Evolutionary conservation across 2,113 vertebrate genomes (phyloP), one percentile per base, ranked within the genome.

Genomic region (Daubentonia madagascariensis): DNA sequence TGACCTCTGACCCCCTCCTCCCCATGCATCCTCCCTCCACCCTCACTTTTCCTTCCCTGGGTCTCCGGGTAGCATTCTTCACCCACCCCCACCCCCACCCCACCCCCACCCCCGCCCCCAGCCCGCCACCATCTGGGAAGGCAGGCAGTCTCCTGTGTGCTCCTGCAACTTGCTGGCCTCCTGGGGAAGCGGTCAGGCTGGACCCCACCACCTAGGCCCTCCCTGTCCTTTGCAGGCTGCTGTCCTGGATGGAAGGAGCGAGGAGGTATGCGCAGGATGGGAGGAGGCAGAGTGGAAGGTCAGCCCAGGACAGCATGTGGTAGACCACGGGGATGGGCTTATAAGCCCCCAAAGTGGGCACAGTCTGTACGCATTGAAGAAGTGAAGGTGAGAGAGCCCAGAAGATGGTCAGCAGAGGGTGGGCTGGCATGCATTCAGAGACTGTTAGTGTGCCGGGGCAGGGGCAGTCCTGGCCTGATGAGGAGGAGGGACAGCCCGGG

Each of bases 251-350:
- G 43, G 43, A 70, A 75, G 45, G 43, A 14, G 3, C 23, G 12
- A 65, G 32, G 25, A 76, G 43, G 3, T 2, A 1, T 28, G 9
- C 1, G 0, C 2, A 10, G 50, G 63, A 35, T n/a, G 9, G 52
- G 63, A 91, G 50, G 48, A 13, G 37, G 2, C 37, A 28, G 61
- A 54, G 23, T 8, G 2, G 52, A 80, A 81, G 35, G 5, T 6
- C 14, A 35, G 80, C 35, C 37, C 4, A 6, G 43, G 25, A 48
- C 9, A 88, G 40, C 59, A 16, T 8, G 11, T 5, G 28, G 35
- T 11, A 20, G 37, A 83, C n/a, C 57, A n/a, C 68, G 88, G 85
- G 32, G 6, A 10, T 8, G 20, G 35, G 32, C 52, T 65, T 35
- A 8, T 3, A 43, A 22, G 57, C 10, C 17, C 63, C 72, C 10